These are phyloP conservation scores for Xenopus petersii DNA, from an alignment of 2,797 vertebrate species.

Conservation along the genomic window DNA sequence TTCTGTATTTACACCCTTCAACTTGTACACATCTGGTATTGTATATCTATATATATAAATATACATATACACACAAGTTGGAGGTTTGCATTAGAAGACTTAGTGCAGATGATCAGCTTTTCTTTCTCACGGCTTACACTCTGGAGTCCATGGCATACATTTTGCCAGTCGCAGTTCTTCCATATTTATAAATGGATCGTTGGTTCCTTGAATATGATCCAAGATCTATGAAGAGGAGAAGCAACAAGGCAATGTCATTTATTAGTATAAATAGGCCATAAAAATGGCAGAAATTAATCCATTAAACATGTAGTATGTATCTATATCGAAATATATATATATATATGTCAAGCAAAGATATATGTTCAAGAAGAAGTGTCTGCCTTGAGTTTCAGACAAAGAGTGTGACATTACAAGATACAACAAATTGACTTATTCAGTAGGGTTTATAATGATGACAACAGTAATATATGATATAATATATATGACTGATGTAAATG, in stretches of 20 bases:
- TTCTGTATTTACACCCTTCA: conserved; percentile 12
- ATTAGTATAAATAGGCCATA: neutral
- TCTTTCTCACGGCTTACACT: conserved; percentile 49
- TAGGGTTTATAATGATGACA: no score
- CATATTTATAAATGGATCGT: conserved; percentile 27
- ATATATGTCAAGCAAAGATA: no score
- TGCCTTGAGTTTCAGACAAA: no score
- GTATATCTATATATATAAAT: neutral
- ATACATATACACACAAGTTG: neutral
- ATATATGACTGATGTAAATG: no score
- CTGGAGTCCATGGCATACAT: conserved; percentile 60
- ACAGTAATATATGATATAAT: no score
- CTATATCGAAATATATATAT: no score
- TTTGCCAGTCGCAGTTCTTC: conserved; percentile 47
- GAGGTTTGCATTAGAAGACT: neutral
- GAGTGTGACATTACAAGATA: no score
- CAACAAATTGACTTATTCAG: no score
- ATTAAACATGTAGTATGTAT: no score
- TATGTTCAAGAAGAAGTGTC: no score
- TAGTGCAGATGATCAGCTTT: neutral
- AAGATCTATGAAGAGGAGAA: conserved; percentile 46
- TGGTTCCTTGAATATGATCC: conserved; percentile 30
- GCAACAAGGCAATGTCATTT: neutral
- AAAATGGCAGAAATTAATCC: no score
- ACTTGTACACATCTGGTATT: conserved; percentile 9